These are phyloP conservation scores for Pteromalus puparum DNA, from an alignment of 1,140 invertebrate species.

Conservation along the genomic window DNA sequence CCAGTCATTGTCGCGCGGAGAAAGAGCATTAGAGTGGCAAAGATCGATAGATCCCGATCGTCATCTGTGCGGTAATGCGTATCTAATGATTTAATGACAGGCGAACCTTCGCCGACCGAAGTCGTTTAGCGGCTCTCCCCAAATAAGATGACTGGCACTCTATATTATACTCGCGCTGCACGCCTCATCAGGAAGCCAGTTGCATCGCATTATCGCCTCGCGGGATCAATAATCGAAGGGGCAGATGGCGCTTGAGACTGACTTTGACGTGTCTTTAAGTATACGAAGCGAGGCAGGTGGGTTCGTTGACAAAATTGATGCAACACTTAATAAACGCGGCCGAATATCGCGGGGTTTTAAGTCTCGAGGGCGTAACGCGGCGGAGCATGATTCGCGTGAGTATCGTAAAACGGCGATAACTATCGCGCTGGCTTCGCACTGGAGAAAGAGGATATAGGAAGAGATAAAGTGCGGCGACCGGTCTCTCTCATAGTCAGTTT, in stretches of 20 bases:
- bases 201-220: neutral
- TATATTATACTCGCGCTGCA: neutral
- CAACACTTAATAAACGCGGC: no score
- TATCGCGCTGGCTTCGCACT: neutral
- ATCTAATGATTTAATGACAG: constrained; percentile 68
- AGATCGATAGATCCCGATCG: constrained; percentile 65
- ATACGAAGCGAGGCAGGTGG: neutral
- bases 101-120: constrained; percentile 54
- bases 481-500: neutral
- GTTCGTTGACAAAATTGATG: neutral
- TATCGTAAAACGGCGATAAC: constrained; percentile 11
- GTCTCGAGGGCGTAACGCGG: neutral
- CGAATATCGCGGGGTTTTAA: no score
- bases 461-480: neutral
- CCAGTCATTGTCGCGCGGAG: neutral
- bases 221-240: constrained; percentile 31
- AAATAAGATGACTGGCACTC: constrained; percentile 36
- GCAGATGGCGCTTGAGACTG: constrained; percentile 9
- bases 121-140: constrained; percentile 55
- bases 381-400: neutral
- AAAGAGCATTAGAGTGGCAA: constrained; percentile 50
- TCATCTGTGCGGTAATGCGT: constrained; percentile 63
- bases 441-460: constrained; percentile 2
- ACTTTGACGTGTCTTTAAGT: no score
- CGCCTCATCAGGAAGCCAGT: neutral